Base-by-base conservation (phyloP, 1,140 invertebrate genomes). In the Drepana arcuata region DNA sequence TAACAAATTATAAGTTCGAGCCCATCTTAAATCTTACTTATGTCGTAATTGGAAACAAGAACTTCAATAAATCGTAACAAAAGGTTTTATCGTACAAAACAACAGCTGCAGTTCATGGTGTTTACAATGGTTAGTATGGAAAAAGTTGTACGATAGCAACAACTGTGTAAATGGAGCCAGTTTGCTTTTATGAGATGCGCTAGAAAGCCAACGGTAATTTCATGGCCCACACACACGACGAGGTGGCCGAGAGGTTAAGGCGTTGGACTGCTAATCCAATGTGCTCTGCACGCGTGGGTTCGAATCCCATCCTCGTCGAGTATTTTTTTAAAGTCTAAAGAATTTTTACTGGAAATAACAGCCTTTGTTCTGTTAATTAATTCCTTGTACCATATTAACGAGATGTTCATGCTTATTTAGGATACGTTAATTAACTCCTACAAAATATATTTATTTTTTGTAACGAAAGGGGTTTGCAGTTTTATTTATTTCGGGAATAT, bases 241-340 rank as follows among this genome's bases (percentile, higher is more conserved):
- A 92, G 90, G 91, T 92, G 91, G 90, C 91, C 91, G 91, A 92
- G 91, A 91, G 90, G 91, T 92, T 92, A 92, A 92, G 91, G 91
- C 90, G 91, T 92, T 92, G 91, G 91, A 92, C 90, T 92, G 91
- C 90, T 92, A 91, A 77, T 86, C 85, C 85, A 86, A 86, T 86
- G 84, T 85, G 84, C 83, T 85, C 84, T 85, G 84, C 91, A 91
- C 91, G 90, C 90, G 90, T 92, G 90, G 90, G 90, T 92, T 92
- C 90, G 91, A 92, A 92, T 92, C 91, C 90, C 90, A 92, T 92
- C 90, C 90, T 92, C 90, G 90, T 92, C 90, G 90, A 39, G 35
- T 32, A 34, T 11, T 57, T 48, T 61, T 54, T 47, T 21, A 21
- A n/a, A n/a, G n/a, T n/a, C n/a, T n/a, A n/a, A n/a, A n/a, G n/a